phyloP scores from a whole-genome alignment of 2,888 invertebrate species.

The Phortica okadai region DNA sequence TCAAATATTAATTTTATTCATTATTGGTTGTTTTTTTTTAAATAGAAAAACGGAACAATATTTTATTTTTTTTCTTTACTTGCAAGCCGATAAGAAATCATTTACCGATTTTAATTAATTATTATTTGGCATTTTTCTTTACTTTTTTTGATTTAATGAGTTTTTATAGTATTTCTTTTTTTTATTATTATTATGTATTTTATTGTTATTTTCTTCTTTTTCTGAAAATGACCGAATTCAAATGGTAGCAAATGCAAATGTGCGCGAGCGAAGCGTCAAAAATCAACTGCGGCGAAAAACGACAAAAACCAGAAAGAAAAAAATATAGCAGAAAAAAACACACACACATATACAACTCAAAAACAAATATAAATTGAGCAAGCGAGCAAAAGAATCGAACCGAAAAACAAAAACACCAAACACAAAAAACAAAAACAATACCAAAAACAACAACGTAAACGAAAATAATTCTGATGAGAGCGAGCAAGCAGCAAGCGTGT shows the following conservation, averaged over 20 bases:
- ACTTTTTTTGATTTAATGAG: neutral
- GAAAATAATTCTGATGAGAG: too few species aligned
- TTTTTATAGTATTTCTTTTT: neutral
- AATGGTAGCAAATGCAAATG: constrained; percentile 46
- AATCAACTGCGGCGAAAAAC: constrained; percentile 69
- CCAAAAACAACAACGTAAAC: constrained; percentile 29
- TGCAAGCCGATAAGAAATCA: too few species aligned
- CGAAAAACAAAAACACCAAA: too few species aligned
- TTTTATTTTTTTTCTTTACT: too few species aligned
- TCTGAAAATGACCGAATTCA: constrained; percentile 23
- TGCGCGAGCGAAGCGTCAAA: constrained; percentile 59
- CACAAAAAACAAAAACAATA: constrained; percentile 26
- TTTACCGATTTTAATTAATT: too few species aligned
- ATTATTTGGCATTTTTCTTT: neutral
- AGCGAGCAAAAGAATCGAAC: too few species aligned
- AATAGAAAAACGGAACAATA: constrained; percentile 6
- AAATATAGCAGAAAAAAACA: constrained; percentile 47
- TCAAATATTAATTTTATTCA: neutral
- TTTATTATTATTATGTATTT: neutral
- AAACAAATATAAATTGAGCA: constrained; percentile 33
- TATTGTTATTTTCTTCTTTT: neutral
- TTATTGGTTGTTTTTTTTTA: neutral
- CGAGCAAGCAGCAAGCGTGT: too few species aligned
- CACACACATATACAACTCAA: constrained; percentile 57
- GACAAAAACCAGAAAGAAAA: constrained; percentile 41